Percentiles rank a stretch among this genome's conserved stretches.
phyloP scores from a whole-genome alignment of 2,113 vertebrate genomes.

The Pollachius pollachius region DNA sequence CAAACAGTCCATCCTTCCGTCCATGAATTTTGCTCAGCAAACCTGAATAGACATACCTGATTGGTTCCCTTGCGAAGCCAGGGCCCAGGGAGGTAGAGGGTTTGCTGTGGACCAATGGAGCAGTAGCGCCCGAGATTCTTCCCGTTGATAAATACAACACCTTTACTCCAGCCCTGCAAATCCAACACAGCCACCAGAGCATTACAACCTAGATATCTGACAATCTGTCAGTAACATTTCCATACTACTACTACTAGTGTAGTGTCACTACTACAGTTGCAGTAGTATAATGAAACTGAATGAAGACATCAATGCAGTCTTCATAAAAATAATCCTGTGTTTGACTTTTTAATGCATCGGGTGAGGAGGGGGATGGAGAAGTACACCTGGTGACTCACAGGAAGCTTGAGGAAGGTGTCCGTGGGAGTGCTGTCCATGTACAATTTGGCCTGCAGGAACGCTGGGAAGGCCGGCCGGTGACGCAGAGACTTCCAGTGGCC shows the following conservation, averaged over 20 bases:
- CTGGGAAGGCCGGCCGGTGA: constrained; percentile 71
- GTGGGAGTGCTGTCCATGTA: constrained; percentile 67
- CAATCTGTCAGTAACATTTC: too few species aligned
- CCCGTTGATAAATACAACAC: constrained; percentile 87
- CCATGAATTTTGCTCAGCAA: too few species aligned
- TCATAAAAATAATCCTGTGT: too few species aligned
- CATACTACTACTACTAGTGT: background rate
- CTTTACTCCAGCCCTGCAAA: constrained; percentile 87
- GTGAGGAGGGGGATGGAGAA: too few species aligned
- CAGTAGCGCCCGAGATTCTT: constrained; percentile 88
- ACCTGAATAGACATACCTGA: constrained; percentile 67
- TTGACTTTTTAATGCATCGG: too few species aligned
- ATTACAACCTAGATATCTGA: too few species aligned
- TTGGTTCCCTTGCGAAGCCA: constrained; percentile 85
- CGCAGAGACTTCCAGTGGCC: constrained; percentile 70
- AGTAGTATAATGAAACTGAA: too few species aligned
- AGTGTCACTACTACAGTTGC: too few species aligned
- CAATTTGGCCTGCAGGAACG: constrained; percentile 78
- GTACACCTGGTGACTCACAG: constrained; percentile 26
- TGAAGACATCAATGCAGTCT: too few species aligned
- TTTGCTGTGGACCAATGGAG: constrained; percentile 87
- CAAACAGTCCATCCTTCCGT: too few species aligned
- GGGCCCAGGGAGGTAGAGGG: constrained; percentile 84
- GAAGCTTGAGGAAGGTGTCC: constrained; percentile 87
- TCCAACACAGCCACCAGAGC: constrained; percentile 3